Percentiles rank a stretch among this genome's conserved stretches.
These are phyloP conservation scores for Agrilus mali DNA, from an alignment of 2,888 invertebrate genomes.

Conservation along the genomic window DNA sequence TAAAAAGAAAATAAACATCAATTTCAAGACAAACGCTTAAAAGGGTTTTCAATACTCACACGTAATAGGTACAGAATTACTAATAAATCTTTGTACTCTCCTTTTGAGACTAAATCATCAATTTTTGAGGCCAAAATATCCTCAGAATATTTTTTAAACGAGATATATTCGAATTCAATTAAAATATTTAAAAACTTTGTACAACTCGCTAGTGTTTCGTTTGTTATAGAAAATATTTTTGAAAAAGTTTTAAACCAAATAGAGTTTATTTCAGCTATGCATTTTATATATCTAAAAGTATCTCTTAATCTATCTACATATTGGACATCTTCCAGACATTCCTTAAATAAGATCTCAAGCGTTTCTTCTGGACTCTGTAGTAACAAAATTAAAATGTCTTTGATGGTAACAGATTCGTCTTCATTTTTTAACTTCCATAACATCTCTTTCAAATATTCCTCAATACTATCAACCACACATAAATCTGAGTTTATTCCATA, in stretches of 20 bases:
- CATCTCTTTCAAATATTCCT: slow-evolving; percentile 15
- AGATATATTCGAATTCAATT: slow-evolving; percentile 16
- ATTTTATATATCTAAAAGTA: slow-evolving; percentile 9
- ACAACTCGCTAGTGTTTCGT: slow-evolving; percentile 19
- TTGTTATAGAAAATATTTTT: slow-evolving; percentile 13
- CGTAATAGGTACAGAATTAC: slow-evolving; percentile 4
- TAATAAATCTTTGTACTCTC: slow-evolving; percentile 3
- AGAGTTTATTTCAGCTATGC: slow-evolving; percentile 16
- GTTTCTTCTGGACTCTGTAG: slow-evolving; percentile 24
- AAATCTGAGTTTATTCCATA: slow-evolving; percentile 18
- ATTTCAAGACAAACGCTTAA: not conserved
- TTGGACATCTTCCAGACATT: slow-evolving; percentile 22
- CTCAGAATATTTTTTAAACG: slow-evolving; percentile 11
- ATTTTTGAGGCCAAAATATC: slow-evolving; percentile 3
- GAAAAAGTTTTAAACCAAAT: slow-evolving; percentile 17
- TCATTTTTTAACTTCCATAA: slow-evolving; percentile 22
- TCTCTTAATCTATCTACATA: slow-evolving; percentile 16
- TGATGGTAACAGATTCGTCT: slow-evolving; percentile 13
- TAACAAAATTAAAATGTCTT: slow-evolving; percentile 22
- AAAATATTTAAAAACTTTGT: slow-evolving; percentile 19
- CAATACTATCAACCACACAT: slow-evolving; percentile 13
- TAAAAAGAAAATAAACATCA: slow-evolving; percentile 9
- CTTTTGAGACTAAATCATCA: not conserved
- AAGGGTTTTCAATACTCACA: slow-evolving; percentile 1
- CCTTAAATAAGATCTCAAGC: slow-evolving; percentile 18